A percentile compares a stretch with the other conserved stretches of the same genome.
phyloP scores from a whole-genome alignment of 2,888 invertebrate species.

The Calliscelio sp. region DNA sequence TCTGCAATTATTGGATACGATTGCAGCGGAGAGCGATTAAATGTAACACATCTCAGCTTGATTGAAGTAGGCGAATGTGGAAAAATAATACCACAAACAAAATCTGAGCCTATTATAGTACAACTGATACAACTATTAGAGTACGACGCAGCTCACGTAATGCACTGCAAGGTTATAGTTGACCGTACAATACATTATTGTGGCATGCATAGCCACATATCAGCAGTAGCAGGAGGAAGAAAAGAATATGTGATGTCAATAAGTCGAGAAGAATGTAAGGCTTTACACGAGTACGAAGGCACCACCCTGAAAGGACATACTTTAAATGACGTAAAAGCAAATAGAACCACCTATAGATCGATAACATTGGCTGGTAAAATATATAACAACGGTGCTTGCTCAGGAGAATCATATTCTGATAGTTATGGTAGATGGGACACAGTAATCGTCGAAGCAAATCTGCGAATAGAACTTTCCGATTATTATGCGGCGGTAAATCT shows the following conservation, averaged over 20 bases:
- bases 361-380: too few species aligned
- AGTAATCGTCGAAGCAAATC: constrained; percentile 6
- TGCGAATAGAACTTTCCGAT: neutral
- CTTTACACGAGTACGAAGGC: neutral
- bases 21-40: constrained; percentile 23
- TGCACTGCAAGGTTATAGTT: constrained; percentile 25
- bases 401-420: constrained; percentile 4
- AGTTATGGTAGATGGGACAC: neutral
- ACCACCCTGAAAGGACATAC: neutral
- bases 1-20: constrained; percentile 51
- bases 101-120: neutral
- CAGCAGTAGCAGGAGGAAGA: constrained; percentile 5
- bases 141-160: neutral
- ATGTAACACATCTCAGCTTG: constrained; percentile 38
- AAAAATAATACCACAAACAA: neutral
- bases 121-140: constrained; percentile 20
- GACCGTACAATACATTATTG: neutral
- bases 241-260: neutral
- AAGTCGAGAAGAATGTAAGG: neutral
- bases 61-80: constrained; percentile 28
- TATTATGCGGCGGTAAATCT: constrained; percentile 10
- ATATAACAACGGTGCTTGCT: too few species aligned
- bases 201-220: constrained; percentile 13
- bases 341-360: neutral
- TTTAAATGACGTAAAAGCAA: neutral